Base-by-base conservation (phyloP, 2,797 vertebrate genomes). In the Chloroceryle amazona region DNA sequence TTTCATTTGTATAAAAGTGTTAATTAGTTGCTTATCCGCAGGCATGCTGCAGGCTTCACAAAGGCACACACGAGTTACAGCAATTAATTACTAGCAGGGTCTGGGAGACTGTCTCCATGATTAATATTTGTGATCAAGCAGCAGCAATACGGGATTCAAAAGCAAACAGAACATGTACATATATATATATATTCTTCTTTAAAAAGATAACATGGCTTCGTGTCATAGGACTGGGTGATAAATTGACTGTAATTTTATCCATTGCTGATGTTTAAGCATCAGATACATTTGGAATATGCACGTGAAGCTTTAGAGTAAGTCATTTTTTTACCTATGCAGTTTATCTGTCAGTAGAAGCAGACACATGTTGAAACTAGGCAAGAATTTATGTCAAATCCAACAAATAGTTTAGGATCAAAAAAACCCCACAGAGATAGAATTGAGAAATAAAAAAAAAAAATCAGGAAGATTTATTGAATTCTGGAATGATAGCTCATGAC, bases 21-120 rank as follows among this genome's bases (percentile, higher is more conserved):
- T 52, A 91, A 79, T 93, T 82, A 68, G 37, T 90, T 88, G 61
- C 86, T 89, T 76, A 83, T 82, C 82, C 82, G 80, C 62, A 44
- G 42, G 33, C 68, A 42, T 37, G 35, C n/a, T 74, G 63, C 14
- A 2, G 67, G 49, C 83, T 87, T 94, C 75, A 86, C 79, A 93
- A 90, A 83, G 72, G 35, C 79, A 74, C 49, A 19, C 18, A 28
- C 51, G 72, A 22, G 35, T 94, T 88, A 75, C 54, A 87, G 72
- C 47, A 4, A 81, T 84, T 93, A 90, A 88, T 96, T 91, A 79
- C 75, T 28, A 61, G 61, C 61, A 72, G 70, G 37, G 23, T 55
- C 42, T 72, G 47, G 54, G 86, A 87, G 63, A 52, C 51, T 49
- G 31, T 70, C 62, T 75, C 68, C 5, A 1, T 84, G 75, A 91